Conservation (phyloP, 2,797 vertebrate genomes). For the Leptodactylus fallax region DNA sequence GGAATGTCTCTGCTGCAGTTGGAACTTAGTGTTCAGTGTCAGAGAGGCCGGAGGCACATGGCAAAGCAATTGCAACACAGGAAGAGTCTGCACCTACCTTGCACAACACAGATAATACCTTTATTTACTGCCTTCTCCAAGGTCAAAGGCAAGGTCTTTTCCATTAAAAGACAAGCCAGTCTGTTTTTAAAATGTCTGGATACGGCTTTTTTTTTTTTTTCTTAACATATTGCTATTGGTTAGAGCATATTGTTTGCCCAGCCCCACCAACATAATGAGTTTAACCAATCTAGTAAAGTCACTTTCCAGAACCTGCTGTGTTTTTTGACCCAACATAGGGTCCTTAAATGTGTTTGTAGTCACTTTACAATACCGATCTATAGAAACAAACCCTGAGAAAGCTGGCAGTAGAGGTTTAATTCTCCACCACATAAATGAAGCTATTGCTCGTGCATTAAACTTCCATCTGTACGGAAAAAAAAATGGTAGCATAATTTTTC, state of each 20-base stretch:
- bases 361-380: no score
- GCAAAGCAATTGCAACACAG: slow-evolving; percentile 9
- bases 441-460: no score
- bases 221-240: background rate
- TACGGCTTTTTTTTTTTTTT: background rate
- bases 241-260: background rate
- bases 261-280: background rate
- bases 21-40: slow-evolving; percentile 75
- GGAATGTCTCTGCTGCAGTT: slow-evolving; percentile 74
- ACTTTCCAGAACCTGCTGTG: no score
- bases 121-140: slow-evolving; percentile 28
- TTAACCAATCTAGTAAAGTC: no score
- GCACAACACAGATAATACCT: slow-evolving; percentile 8
- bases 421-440: no score
- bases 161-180: background rate
- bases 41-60: slow-evolving; percentile 29
- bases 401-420: no score
- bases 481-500: no score
- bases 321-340: no score
- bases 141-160: slow-evolving; percentile 9
- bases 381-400: no score
- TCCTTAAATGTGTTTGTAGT: no score
- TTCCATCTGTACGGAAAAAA: no score
- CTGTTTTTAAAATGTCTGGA: background rate
- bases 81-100: slow-evolving; percentile 28